These are phyloP conservation scores for Polyergus mexicanus DNA, from an alignment of 1,140 invertebrate genomes.

Conservation along the genomic window DNA sequence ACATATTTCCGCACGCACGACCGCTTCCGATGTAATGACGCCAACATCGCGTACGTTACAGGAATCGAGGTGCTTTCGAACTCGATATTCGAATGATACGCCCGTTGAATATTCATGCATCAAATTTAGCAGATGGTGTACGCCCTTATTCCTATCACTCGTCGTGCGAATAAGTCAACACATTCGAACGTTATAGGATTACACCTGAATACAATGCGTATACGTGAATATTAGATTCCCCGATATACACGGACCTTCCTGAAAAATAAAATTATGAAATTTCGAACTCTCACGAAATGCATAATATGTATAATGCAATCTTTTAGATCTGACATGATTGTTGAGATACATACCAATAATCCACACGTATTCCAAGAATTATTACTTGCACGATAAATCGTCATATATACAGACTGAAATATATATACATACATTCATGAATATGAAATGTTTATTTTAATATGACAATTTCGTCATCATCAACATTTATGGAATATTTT, in stretches of 20 bases:
- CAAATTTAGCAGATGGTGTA: slow-evolving; percentile 15
- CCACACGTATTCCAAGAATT: not conserved
- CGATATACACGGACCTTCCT: not conserved
- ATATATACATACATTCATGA: not conserved
- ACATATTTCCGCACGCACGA: not conserved
- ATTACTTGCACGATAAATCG: not conserved
- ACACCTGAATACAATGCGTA: not conserved
- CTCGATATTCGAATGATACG: slow-evolving; percentile 28
- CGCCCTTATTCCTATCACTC: slow-evolving; percentile 26
- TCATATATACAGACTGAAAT: not conserved
- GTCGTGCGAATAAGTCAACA: slow-evolving; percentile 24
- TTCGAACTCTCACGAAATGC: not conserved
- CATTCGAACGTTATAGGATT: not conserved
- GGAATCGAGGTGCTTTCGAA: not conserved
- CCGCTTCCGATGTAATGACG: slow-evolving; percentile 3
- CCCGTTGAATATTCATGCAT: slow-evolving; percentile 11
- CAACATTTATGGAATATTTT: not conserved
- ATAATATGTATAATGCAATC: not conserved
- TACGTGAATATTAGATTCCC: not conserved
- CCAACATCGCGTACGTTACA: not conserved
- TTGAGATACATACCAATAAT: not conserved
- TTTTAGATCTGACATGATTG: not conserved
- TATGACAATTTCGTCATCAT: not conserved
- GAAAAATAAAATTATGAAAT: slow-evolving; percentile 1
- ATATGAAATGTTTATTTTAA: not conserved